Conservation (phyloP, 1,140 invertebrate species). For the Calosoma granatense region DNA sequence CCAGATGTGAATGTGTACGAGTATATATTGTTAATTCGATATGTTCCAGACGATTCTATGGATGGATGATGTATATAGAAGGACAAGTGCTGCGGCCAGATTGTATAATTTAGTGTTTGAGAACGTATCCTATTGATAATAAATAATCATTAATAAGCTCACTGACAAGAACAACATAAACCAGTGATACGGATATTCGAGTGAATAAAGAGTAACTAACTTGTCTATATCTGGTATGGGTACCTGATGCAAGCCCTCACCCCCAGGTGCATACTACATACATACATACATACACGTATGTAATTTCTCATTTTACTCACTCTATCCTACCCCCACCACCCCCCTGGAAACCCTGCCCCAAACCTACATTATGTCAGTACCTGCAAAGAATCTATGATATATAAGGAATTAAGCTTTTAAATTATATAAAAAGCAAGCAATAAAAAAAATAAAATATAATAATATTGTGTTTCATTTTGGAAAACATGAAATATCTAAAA, state of each 20-base stretch:
- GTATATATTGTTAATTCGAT: too few relatives aligned
- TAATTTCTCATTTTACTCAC: not conserved
- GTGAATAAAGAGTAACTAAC: not conserved
- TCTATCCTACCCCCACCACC: too few relatives aligned
- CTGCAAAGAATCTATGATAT: not conserved
- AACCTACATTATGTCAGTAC: slow-evolving; percentile 4
- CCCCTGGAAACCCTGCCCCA: too few relatives aligned
- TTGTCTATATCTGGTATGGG: not conserved
- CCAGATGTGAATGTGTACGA: too few relatives aligned
- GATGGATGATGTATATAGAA: slow-evolving; percentile 1
- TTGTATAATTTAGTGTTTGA: slow-evolving; percentile 8
- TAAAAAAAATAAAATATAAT: not conserved
- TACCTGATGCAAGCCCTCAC: not conserved
- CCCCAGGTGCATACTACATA: too few relatives aligned
- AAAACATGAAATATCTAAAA: slow-evolving; percentile 8
- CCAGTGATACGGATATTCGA: not conserved
- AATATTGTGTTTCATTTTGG: slow-evolving; percentile 12
- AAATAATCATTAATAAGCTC: slow-evolving; percentile 8
- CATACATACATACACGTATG: too few relatives aligned
- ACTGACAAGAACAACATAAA: slow-evolving; percentile 1
- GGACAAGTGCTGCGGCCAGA: slow-evolving; percentile 4
- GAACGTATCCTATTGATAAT: not conserved
- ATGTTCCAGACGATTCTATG: too few relatives aligned
- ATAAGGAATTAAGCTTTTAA: not conserved
- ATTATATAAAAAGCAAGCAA: slow-evolving; percentile 5